A percentile compares a stretch with the other conserved stretches of the same genome.
Conservation (phyloP, 2,888 invertebrate species). For the Athalia circularis region DNA sequence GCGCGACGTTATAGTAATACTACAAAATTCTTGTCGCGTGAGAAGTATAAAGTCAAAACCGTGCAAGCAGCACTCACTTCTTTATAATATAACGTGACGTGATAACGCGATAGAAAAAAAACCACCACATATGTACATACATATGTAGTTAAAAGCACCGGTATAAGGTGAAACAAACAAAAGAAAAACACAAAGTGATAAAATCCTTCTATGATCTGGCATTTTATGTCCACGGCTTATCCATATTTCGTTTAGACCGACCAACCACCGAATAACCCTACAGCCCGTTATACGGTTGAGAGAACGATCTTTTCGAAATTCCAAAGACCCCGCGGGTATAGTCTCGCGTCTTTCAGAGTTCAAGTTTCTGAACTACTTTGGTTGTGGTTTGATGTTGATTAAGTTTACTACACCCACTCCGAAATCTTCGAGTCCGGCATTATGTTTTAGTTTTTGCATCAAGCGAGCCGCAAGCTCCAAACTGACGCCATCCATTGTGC, state of each 20-base stretch:
- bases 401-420: background rate
- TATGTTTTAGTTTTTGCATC: conserved; percentile 40
- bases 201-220: conserved; percentile 3
- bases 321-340: background rate
- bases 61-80: background rate
- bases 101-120: conserved; percentile 28
- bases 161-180: conserved; percentile 11
- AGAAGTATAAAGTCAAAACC: conserved; percentile 35
- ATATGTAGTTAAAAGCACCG: background rate
- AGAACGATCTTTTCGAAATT: conserved; percentile 2
- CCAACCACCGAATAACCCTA: background rate
- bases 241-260: conserved; percentile 21
- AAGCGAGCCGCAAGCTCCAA: conserved; percentile 29
- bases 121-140: background rate
- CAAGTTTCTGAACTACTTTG: conserved; percentile 1
- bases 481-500: conserved; percentile 36
- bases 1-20: conserved; percentile 20
- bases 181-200: background rate
- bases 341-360: background rate
- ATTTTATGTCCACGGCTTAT: conserved; percentile 25
- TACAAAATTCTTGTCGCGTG: conserved; percentile 39
- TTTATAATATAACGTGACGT: conserved; percentile 29
- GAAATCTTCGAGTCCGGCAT: conserved; percentile 20
- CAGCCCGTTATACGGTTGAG: background rate
- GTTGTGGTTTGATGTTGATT: background rate